These are phyloP conservation scores for Masticophis lateralis DNA, from an alignment of 2,797 vertebrate genomes.

Conservation along the genomic window DNA sequence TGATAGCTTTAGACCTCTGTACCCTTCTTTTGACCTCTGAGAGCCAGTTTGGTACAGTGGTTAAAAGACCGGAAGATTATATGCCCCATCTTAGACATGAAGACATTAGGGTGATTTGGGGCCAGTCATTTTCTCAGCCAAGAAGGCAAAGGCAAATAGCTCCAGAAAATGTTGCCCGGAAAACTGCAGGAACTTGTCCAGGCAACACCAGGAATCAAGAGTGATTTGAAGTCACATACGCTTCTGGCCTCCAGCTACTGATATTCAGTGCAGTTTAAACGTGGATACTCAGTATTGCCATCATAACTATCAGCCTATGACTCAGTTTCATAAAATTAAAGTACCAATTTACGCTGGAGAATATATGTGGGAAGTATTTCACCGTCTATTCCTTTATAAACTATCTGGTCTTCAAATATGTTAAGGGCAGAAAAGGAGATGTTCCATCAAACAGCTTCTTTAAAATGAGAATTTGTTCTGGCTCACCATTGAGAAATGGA, in stretches of 20 bases:
- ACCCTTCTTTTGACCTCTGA: neutral
- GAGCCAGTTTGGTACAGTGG: neutral
- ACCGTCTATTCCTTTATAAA: neutral
- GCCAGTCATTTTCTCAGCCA: neutral
- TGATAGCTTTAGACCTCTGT: neutral
- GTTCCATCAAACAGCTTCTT: neutral
- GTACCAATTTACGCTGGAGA: neutral
- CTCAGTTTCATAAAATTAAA: neutral
- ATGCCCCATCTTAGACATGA: neutral
- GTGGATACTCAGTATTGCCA: neutral
- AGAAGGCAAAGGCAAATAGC: neutral
- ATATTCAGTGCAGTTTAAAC: neutral
- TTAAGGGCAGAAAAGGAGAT: neutral
- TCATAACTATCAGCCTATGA: neutral
- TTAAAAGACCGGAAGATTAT: neutral
- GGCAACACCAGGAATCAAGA: neutral
- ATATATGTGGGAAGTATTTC: neutral
- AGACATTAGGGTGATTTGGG: neutral
- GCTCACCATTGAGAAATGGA: neutral
- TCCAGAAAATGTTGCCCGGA: neutral
- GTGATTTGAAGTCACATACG: neutral
- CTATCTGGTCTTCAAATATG: neutral
- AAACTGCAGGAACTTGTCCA: neutral
- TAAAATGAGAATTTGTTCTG: neutral
- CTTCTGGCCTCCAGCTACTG: neutral